Percentiles rank a stretch among this genome's conserved stretches.
These are phyloP conservation scores for Leptinotarsa undecemlineata DNA, from an alignment of 1,140 invertebrate species.

Conservation along the genomic window DNA sequence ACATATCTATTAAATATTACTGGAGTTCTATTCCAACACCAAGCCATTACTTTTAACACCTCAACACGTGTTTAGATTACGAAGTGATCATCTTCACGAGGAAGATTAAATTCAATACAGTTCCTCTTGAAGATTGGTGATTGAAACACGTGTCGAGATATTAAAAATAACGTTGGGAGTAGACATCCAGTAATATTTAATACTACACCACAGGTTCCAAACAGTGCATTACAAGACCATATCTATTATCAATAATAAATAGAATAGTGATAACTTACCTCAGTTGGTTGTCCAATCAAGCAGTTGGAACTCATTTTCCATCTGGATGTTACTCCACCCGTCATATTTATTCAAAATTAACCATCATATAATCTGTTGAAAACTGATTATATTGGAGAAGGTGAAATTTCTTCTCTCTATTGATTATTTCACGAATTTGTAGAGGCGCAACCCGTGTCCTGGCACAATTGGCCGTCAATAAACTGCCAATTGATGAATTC, in stretches of 20 bases:
- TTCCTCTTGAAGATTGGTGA: too few species aligned
- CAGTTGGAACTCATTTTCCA: slow-evolving; percentile 8
- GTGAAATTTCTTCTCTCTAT: not conserved
- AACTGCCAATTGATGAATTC: not conserved
- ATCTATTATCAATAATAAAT: not conserved
- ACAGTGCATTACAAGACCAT: too few species aligned
- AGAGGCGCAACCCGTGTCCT: not conserved
- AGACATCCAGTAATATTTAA: too few species aligned
- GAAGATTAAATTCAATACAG: too few species aligned
- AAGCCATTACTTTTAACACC: too few species aligned
- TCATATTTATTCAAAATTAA: not conserved
- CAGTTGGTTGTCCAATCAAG: not conserved
- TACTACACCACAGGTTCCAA: too few species aligned
- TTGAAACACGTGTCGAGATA: too few species aligned
- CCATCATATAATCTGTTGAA: not conserved
- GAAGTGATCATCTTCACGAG: too few species aligned
- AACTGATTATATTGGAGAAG: not conserved
- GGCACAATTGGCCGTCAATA: not conserved
- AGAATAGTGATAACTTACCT: not conserved
- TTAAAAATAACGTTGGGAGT: too few species aligned
- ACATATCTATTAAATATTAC: too few species aligned
- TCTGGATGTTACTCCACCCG: not conserved
- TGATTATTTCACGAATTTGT: not conserved
- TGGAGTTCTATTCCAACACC: too few species aligned
- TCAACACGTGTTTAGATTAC: too few species aligned